Base-by-base conservation (phyloP, 23 tunicate species). In the Trididemnum clinides region DNA sequence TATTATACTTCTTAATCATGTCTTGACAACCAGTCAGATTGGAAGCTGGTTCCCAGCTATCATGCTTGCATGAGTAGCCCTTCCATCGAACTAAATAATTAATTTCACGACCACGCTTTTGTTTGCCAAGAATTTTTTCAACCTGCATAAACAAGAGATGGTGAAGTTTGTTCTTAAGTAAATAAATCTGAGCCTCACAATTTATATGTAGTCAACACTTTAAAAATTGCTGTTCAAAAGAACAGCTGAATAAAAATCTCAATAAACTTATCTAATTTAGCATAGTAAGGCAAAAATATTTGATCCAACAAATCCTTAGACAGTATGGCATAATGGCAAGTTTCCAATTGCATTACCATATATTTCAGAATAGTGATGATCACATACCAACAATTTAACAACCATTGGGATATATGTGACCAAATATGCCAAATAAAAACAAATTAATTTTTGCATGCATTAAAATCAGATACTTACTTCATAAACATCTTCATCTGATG, bases 71-170 rank as follows among this genome's bases (percentile, higher is more conserved):
- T 1, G 95, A 81, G 81, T 80, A 94, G 1, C 98, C 98, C 69
- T 89, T 94, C 98, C 98, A 94, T 34, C 86, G 69, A 0, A 94
- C 98, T n/a, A 89, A 44, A 65, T 94, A 94, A 25, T 88, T 84
- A 5, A 51, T 81, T 22, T 69, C 77, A 25, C 62, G 82, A 4
- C 31, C 33, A 22, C 35, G 70, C 35, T 50, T 72, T 71, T 90
- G 70, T 51, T 84, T 83, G 18, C 34, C 71, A 33, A 92, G 7
- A 6, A 92, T 36, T 63, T 84, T 83, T 57, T 92, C 97, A 10
- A 92, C 97, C 97, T 91, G 50, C 0, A 85, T 0, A 7, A 82
- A 19, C 26, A 27, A 71, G 10, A 4, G 35, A 71, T 71, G 12
- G 18, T 71, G 28, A n/a, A n/a, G n/a, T n/a, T n/a, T n/a, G n/a